Conservation (phyloP, 2,888 invertebrate genomes). For the Drosophila kanekoi region DNA sequence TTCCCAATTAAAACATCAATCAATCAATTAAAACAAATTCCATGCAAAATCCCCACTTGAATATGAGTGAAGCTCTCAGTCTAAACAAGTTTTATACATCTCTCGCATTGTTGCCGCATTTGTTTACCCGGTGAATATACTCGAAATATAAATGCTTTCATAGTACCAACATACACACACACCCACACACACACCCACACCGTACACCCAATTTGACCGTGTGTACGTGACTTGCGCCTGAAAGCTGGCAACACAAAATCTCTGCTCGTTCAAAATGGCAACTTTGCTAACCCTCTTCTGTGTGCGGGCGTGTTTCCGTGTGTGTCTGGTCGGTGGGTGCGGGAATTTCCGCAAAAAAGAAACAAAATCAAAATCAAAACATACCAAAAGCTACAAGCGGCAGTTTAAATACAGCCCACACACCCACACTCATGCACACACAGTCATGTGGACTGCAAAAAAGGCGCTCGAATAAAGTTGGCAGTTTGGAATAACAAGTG, state of each 20-base stretch:
- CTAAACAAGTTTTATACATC: constrained; percentile 64
- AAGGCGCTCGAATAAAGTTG: constrained; percentile 19
- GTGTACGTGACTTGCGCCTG: constrained; percentile 71
- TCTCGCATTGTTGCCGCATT: constrained; percentile 53
- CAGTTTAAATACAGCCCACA: constrained; percentile 60
- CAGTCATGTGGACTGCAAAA: constrained; percentile 15
- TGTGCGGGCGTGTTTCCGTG: not conserved
- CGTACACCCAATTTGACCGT: not conserved
- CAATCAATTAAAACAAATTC: constrained; percentile 82
- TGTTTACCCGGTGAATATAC: constrained; percentile 61
- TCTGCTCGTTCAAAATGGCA: constrained; percentile 61
- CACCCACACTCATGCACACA: constrained; percentile 35
- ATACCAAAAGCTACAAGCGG: constrained; percentile 65
- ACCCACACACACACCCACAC: constrained; percentile 3
- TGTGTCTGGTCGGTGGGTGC: not conserved
- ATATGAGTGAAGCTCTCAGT: constrained; percentile 66
- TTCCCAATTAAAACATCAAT: constrained; percentile 84
- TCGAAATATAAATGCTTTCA: constrained; percentile 70
- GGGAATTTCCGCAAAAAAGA: not conserved
- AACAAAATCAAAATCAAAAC: constrained; percentile 68
- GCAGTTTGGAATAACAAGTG: constrained; percentile 33
- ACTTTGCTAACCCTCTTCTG: constrained; percentile 15
- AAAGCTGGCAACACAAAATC: constrained; percentile 69
- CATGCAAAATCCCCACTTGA: constrained; percentile 71
- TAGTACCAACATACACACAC: constrained; percentile 18